Conservation (phyloP, 1,140 invertebrate genomes). For the Drosophila lacertosa region DNA sequence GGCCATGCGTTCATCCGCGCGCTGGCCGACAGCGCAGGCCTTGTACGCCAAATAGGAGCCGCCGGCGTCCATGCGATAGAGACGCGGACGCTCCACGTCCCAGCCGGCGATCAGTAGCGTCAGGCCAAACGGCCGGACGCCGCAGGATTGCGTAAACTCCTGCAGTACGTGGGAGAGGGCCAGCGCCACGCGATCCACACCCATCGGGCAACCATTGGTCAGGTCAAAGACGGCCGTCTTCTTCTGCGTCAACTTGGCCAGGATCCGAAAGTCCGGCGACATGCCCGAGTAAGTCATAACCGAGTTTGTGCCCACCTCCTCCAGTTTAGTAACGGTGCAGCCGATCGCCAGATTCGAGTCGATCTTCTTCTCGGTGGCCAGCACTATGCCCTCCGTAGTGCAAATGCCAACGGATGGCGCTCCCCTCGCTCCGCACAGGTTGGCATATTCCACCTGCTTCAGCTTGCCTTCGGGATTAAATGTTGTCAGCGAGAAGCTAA, state of each 20-base stretch:
- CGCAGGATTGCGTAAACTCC: not conserved
- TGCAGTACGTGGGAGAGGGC: not conserved
- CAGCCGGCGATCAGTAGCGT: not conserved
- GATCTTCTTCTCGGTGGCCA: not conserved
- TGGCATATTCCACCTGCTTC: conserved; percentile 4
- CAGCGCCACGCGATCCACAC: not conserved
- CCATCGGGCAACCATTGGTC: not conserved
- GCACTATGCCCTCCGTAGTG: not conserved
- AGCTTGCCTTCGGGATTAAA: not conserved
- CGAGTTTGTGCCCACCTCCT: not conserved
- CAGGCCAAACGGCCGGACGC: not conserved
- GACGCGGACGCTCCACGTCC: not conserved
- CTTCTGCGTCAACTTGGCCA: not conserved
- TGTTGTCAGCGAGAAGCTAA: not conserved
- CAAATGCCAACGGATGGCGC: not conserved
- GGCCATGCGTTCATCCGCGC: not conserved
- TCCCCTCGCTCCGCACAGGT: not conserved
- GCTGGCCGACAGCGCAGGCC: not conserved
- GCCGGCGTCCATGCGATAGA: not conserved
- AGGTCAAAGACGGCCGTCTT: not conserved
- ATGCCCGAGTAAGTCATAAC: not conserved
- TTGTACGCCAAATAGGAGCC: not conserved
- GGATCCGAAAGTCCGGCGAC: not conserved
- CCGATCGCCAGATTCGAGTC: not conserved
- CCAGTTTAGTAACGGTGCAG: not conserved